These are phyloP conservation scores for Margarornis squamiger DNA, from an alignment of 2,797 vertebrate species.

Conservation along the genomic window DNA sequence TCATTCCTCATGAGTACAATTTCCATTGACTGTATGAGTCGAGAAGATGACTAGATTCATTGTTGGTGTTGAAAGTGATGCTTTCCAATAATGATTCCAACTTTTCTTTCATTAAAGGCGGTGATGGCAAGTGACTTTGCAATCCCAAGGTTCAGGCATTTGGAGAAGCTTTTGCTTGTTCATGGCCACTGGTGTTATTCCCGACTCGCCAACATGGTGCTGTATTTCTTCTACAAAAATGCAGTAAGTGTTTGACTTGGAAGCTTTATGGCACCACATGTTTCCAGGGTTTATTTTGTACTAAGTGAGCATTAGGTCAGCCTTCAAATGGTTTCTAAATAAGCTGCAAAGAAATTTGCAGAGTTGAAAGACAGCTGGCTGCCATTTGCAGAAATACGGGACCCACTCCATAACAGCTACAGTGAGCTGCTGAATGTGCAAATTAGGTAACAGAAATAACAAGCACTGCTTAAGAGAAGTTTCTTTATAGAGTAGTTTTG, in stretches of 20 bases:
- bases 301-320: conserved; percentile 52
- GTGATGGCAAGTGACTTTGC: conserved; percentile 99
- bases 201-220: conserved; percentile 95
- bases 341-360: conserved; percentile 37
- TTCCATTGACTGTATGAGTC: neutral
- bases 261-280: conserved; percentile 2
- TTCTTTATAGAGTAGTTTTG: conserved; percentile 7
- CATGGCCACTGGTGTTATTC: conserved; percentile 99
- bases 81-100: neutral
- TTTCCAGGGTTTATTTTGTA: conserved; percentile 48
- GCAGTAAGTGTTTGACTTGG: conserved; percentile 74
- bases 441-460: conserved; percentile 59
- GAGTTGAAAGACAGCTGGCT: conserved; percentile 67
- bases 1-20: neutral
- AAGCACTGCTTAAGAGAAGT: conserved; percentile 23
- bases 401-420: conserved; percentile 34
- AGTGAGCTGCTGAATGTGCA: conserved; percentile 30
- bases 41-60: neutral
- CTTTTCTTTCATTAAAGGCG: conserved; percentile 79
- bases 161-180: conserved; percentile 94
- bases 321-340: conserved; percentile 52
- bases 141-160: conserved; percentile 89
- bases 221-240: conserved; percentile 99
- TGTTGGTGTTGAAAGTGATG: neutral
- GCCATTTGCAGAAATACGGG: conserved; percentile 53